Evolutionary conservation across 2,888 invertebrate genomes (phyloP), one percentile per base, ranked within the genome.

Genomic region (Tridacna crocea): DNA sequence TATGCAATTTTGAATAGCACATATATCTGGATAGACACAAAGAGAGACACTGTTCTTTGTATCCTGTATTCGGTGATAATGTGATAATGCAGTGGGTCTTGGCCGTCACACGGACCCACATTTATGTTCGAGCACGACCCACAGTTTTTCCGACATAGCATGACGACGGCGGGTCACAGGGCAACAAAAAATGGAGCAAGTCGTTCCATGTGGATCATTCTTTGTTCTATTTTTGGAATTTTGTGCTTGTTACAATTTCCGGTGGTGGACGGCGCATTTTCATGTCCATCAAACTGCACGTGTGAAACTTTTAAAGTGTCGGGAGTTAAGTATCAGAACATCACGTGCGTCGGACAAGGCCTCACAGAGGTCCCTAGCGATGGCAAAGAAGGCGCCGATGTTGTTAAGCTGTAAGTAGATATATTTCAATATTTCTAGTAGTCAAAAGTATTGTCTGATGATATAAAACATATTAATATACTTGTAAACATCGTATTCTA

Each of bases 391-490:
- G 85, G 82, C 15, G 72, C 75, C 24, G 80, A 78, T 51, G 82
- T 85, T 22, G 24, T 75, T 19, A 72, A 65, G 60, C 60, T 85
- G 85, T 85, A 82, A 80, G 85, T 82, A 84, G 17, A 36, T 36
- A 36, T 36, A 4, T 36, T 36, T 36, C 36, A 36, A 36, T 36
- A 2, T 36, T 36, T 36, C 36, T 36, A 4, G 36, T 36, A 36
- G 8, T 4, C 8, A 36, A 36, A 36, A 8, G 8, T 36, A 36
- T n/a, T 36, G 36, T 36, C 8, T 8, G 36, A 36, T 36, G 36
- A 36, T 4, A 36, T 36, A 8, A n/a, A 36, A 36, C 36, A 36
- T 36, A 36, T 36, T 36, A 8, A 8, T 36, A 4, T 36, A 36
- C 8, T 36, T 36, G 2, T 36, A 8, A 8, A 36, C 2, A 8